A percentile compares a stretch with the other conserved stretches of the same genome.
phyloP scores from a whole-genome alignment of 2,113 vertebrate genomes.

The Pelecanus crispus region DNA sequence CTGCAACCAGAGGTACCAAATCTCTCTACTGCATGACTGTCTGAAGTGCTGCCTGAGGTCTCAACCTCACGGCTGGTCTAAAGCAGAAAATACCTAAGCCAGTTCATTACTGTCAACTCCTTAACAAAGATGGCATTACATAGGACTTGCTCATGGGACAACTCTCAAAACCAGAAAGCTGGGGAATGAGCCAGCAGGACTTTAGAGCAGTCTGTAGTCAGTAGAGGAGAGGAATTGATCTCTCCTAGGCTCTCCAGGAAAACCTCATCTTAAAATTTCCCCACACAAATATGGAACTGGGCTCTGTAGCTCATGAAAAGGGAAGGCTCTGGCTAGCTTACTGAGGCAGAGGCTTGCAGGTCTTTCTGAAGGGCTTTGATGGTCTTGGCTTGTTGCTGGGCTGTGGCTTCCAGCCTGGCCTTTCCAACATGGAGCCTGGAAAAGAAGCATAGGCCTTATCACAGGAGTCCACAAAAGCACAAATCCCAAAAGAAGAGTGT shows the following conservation, averaged over 20 bases:
- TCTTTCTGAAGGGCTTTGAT: conserved; percentile 78
- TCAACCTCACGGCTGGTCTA: neutral
- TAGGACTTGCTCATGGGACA: neutral
- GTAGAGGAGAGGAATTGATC: neutral
- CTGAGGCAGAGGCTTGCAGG: conserved; percentile 60
- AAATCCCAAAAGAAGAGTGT: neutral
- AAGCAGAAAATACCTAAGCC: neutral
- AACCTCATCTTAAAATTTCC: neutral
- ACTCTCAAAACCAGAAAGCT: neutral
- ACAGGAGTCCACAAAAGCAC: neutral
- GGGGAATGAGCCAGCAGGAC: neutral
- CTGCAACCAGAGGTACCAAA: neutral
- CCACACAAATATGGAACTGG: neutral
- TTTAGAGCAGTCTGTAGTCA: neutral
- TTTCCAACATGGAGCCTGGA: conserved; percentile 83
- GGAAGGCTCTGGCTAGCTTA: conserved; percentile 64
- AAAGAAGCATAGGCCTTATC: neutral
- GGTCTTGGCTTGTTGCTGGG: conserved; percentile 74
- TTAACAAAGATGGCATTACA: neutral
- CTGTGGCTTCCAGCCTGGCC: conserved; percentile 73
- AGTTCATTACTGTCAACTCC: neutral
- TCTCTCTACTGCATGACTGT: neutral
- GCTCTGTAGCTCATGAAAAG: neutral
- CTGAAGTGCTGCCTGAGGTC: neutral
- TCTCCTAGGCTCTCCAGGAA: neutral